These are phyloP conservation scores for Elysia crispata DNA, from an alignment of 2,888 invertebrate genomes.

Conservation along the genomic window DNA sequence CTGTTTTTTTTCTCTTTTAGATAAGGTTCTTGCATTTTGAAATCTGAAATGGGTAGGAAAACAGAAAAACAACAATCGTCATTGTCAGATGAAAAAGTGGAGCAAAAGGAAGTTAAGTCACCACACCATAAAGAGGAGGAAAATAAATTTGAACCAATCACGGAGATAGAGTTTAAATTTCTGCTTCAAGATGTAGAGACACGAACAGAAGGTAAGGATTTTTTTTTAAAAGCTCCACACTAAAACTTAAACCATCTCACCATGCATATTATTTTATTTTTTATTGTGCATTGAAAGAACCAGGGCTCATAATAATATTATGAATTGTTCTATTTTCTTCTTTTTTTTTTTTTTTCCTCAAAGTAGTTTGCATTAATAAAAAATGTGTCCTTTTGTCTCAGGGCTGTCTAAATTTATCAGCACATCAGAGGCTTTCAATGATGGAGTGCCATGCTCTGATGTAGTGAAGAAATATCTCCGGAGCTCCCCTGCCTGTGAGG, in stretches of 20 bases:
- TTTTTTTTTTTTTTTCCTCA: not conserved
- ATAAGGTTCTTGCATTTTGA: too few species aligned
- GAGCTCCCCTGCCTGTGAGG: conserved; percentile 31
- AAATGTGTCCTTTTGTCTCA: conserved; percentile 1
- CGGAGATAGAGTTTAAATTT: conserved; percentile 47
- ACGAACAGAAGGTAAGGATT: conserved; percentile 25
- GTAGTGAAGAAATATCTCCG: conserved; percentile 27
- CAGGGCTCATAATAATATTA: too few species aligned
- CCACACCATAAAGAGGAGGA: too few species aligned
- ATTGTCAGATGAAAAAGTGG: not conserved
- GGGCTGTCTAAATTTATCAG: conserved; percentile 38
- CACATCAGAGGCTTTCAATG: conserved; percentile 20
- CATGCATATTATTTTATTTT: too few species aligned
- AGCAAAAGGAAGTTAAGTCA: not conserved
- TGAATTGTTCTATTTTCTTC: not conserved
- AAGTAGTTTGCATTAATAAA: not conserved
- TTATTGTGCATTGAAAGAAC: too few species aligned
- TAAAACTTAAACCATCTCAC: too few species aligned
- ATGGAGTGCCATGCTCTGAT: conserved; percentile 26
- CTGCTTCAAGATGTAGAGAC: conserved; percentile 35
- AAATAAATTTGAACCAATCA: not conserved
- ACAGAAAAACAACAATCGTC: too few species aligned
- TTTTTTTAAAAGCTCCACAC: not conserved
- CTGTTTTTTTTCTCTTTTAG: too few species aligned
- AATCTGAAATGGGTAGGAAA: too few species aligned